phyloP scores from a whole-genome alignment of 2,888 invertebrate species.

The Crossocerus cetratus region DNA sequence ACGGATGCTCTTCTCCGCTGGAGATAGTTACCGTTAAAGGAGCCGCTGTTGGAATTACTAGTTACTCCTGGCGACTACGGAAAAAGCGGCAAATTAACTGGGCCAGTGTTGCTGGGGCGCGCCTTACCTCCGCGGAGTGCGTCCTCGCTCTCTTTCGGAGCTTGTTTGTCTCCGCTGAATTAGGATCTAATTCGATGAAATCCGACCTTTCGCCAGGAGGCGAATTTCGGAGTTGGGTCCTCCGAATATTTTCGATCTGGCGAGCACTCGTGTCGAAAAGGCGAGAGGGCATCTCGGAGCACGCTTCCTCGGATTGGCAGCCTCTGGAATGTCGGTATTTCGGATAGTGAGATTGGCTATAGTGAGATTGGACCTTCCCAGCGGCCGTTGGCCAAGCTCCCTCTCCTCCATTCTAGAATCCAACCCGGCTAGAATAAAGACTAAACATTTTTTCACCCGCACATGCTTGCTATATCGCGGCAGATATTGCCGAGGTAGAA shows the following conservation, averaged over 20 bases:
- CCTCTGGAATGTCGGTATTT: neutral
- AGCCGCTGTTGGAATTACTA: constrained; percentile 16
- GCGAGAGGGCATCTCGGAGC: neutral
- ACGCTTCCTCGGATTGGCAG: neutral
- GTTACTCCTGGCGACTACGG: constrained; percentile 1
- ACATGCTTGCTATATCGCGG: too few relatives aligned
- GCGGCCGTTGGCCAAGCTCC: neutral
- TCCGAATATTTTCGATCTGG: too few relatives aligned
- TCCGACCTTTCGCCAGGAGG: too few relatives aligned
- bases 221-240: too few relatives aligned
- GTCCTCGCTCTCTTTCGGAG: too few relatives aligned
- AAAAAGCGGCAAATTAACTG: constrained; percentile 31
- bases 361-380: neutral
- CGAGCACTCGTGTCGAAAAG: neutral
- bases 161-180: too few relatives aligned
- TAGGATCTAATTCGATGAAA: too few relatives aligned
- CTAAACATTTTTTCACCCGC: too few relatives aligned
- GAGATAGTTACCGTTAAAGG: neutral
- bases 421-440: too few relatives aligned
- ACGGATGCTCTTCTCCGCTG: neutral
- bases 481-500: too few relatives aligned
- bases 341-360: neutral
- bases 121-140: too few relatives aligned
- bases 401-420: neutral
- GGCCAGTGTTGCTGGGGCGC: too few relatives aligned